Evolutionary conservation across 1,140 invertebrate genomes (phyloP), one percentile per base, ranked within the genome.

Genomic region (Cryptotermes secundus): DNA sequence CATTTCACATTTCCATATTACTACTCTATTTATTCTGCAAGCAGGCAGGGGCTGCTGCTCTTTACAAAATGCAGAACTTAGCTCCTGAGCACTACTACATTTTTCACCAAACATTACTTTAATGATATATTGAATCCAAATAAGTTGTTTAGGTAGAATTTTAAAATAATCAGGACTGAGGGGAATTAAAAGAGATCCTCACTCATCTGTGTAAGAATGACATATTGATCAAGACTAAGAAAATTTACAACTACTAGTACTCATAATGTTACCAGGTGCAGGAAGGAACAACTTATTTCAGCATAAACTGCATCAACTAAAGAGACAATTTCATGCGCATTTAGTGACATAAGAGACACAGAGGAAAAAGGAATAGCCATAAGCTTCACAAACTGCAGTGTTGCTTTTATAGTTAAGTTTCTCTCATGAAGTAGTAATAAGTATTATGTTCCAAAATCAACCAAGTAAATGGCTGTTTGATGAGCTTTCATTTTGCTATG

Each of bases 21-120:
- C 31, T 26, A 49, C n/a, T 38, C 26, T 49, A 38, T 31, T 34
- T 80, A 34, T 9, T 82, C 45, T 49, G 81, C 81, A 36, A 22
- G 35, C 26, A 84, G 83, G 83, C 59, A 84, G 83, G 83, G 83
- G 83, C 72, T 84, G 83, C 83, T 34, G 42, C 31, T 82, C 81
- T 82, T 80, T 80, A 79, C 45, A 35, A 45, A 22, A 42, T 38
- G 65, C 53, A 84, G 45, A 65, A 84, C 83, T 84, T 49, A n/a
- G 79, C 35, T 80, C 45, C 49, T 36, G 3, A 34, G 6, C 59
- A 36, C 79, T 59, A 72, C 79, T 72, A 36, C 42, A 36, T 36
- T 84, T 49, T 42, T 80, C 35, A 38, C 72, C 72, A 80, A 35
- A 31, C 38, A 84, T 38, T 22, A 24, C 34, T 34, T 38, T 80